Evolutionary conservation across 1,140 invertebrate genomes (phyloP), one percentile per base, ranked within the genome.

Genomic region (Diploscapter pachys): DNA sequence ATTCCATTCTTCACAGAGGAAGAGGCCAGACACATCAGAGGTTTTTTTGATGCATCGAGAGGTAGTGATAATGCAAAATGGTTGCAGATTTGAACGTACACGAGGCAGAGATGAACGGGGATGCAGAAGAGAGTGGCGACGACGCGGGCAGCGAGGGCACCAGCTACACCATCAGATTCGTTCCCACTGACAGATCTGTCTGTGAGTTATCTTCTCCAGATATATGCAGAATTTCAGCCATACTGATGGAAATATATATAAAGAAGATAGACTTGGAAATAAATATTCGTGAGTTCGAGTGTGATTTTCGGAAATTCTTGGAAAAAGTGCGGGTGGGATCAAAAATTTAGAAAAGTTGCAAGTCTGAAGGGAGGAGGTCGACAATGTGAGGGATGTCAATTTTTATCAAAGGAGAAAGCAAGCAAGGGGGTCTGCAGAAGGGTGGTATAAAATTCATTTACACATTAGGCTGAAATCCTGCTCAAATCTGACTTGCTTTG

Each of bases 161-260:
- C 5, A 90, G 91, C 86, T n/a, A 76, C 4, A 54, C 56, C 8
- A 87, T 92, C 76, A 87, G 90, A 79, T 91, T 92, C 86, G 89
- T 90, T 9, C 91, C 91, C 8, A 87, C 89, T 67, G 89, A 91
- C 83, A 87, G 87, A 65, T 86, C 85, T 72, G 86, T 86, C 75
- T 87, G 86, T 87, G 82, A 82, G 85, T 86, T 76, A 73, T 8
- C 71, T 76, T 75, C 59, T 2, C 8, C 57, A 59, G 31, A 13
- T 59, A 13, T 31, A 31, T 31, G 31, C 31, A 31, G 31, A 31
- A 1, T 31, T 31, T 31, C 31, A 31, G 31, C 31, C 31, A 31
- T 31, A 31, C 31, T 31, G 31, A 31, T 31, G 1, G 1, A 31
- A 31, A 31, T 31, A 31, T 31, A 31, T 31, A 31, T 31, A 31